Evolutionary conservation across 1,140 invertebrate genomes (phyloP).

Genomic region (Drosophila mojavensis): DNA sequence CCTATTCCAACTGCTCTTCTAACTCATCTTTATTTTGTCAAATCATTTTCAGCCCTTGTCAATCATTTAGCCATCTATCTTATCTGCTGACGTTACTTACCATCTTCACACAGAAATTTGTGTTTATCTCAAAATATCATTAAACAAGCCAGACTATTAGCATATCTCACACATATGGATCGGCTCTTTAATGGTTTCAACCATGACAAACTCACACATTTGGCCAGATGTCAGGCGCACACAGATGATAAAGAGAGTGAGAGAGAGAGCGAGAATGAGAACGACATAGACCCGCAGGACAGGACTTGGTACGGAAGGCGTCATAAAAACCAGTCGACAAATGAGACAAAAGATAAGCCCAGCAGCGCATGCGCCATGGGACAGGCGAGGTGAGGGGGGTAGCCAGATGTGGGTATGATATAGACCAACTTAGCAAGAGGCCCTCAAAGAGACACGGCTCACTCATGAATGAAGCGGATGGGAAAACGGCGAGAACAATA

Average conservation of each 20-base stretch:
- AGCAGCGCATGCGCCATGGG: conserved; percentile 52
- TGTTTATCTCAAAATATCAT: conserved; percentile 14
- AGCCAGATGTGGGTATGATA: conserved; percentile 61
- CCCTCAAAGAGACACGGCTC: conserved; percentile 11
- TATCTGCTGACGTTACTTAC: not conserved
- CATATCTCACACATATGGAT: conserved; percentile 37
- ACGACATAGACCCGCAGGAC: conserved; percentile 17
- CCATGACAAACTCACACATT: conserved; percentile 40
- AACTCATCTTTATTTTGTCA: not conserved
- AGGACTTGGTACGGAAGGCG: conserved; percentile 45
- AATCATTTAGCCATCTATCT: conserved; percentile 4
- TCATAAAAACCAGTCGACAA: conserved; percentile 67
- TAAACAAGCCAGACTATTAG: conserved; percentile 36
- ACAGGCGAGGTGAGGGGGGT: conserved; percentile 7
- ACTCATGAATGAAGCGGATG: conserved; percentile 49
- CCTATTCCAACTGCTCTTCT: too few species aligned
- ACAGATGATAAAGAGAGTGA: conserved; percentile 8
- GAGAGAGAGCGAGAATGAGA: not conserved
- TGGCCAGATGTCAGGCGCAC: conserved; percentile 51
- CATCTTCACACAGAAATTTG: conserved; percentile 30
- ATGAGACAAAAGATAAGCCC: conserved; percentile 55
- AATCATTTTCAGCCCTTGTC: not conserved
- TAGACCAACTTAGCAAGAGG: conserved; percentile 49
- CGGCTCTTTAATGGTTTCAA: not conserved
- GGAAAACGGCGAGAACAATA: conserved; percentile 31